phyloP scores from a whole-genome alignment of 2,888 invertebrate genomes.

The Entomobrya multifasciata region DNA sequence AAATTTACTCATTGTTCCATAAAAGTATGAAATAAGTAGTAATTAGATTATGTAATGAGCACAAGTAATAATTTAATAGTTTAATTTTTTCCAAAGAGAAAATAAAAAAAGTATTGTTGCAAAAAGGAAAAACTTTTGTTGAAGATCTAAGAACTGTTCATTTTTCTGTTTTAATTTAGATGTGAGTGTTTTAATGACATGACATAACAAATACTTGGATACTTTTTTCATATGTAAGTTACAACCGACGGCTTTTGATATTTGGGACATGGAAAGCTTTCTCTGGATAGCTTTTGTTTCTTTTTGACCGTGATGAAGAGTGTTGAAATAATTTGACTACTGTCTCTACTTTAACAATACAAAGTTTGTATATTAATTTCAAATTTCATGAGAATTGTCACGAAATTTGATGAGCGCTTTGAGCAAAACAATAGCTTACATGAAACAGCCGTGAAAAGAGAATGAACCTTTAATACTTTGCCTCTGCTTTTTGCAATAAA shows the following conservation, averaged over 20 bases:
- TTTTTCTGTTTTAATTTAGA: too few species aligned
- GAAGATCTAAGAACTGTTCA: too few species aligned
- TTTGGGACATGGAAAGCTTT: too few species aligned
- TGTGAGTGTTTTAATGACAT: neutral
- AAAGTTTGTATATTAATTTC: neutral
- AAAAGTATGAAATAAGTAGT: too few species aligned
- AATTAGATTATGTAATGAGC: too few species aligned
- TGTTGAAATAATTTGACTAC: too few species aligned
- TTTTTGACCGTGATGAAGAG: neutral
- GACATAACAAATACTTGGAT: too few species aligned
- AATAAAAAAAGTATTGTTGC: constrained; percentile 3
- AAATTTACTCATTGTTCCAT: too few species aligned
- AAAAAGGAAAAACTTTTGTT: neutral
- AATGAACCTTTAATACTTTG: constrained; percentile 14
- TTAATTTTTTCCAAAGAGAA: constrained; percentile 8
- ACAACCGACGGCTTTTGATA: too few species aligned
- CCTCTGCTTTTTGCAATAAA: constrained; percentile 11
- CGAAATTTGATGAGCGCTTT: neutral
- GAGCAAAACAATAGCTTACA: neutral
- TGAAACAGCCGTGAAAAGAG: neutral
- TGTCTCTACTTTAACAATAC: neutral
- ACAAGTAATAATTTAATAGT: too few species aligned
- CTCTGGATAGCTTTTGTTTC: neutral
- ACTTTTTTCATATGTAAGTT: too few species aligned
- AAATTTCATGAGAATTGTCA: neutral